Percentiles rank a stretch among this genome's conserved stretches.
These are phyloP conservation scores for Lasioglossum morio DNA, from an alignment of 2,888 invertebrate genomes.

Conservation along the genomic window DNA sequence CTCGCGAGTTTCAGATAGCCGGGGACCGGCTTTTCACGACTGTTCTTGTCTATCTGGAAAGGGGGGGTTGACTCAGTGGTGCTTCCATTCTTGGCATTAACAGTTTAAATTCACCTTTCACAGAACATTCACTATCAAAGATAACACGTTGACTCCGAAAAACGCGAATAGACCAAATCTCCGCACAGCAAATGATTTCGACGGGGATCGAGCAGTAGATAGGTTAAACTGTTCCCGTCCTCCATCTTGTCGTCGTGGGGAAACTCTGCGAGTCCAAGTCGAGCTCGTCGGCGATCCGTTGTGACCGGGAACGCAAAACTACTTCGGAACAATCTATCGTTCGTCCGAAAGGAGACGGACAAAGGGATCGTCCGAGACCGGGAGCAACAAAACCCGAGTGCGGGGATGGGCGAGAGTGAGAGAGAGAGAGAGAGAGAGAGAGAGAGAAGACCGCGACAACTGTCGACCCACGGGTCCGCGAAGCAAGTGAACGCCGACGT, in stretches of 20 bases:
- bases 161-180: too few relatives aligned
- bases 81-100: too few relatives aligned
- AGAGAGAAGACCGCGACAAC: conserved; percentile 22
- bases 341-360: not conserved
- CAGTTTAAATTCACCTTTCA: too few relatives aligned
- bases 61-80: too few relatives aligned
- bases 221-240: not conserved
- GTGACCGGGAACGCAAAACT: not conserved
- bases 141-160: too few relatives aligned
- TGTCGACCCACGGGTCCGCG: conserved; percentile 19
- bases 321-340: not conserved
- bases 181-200: not conserved
- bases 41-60: too few relatives aligned
- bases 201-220: not conserved
- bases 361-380: conserved; percentile 8
- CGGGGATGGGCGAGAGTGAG: not conserved
- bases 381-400: not conserved
- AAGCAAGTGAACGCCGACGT: conserved; percentile 28
- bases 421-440: not conserved
- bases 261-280: not conserved
- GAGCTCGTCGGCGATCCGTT: not conserved
- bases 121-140: too few relatives aligned
- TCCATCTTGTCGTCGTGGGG: not conserved
- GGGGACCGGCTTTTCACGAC: too few relatives aligned
- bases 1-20: too few relatives aligned